Percentiles rank a stretch among this genome's conserved stretches.
These are phyloP conservation scores for Tragulus kanchil DNA, from an alignment of 2,113 vertebrate genomes.

Conservation along the genomic window DNA sequence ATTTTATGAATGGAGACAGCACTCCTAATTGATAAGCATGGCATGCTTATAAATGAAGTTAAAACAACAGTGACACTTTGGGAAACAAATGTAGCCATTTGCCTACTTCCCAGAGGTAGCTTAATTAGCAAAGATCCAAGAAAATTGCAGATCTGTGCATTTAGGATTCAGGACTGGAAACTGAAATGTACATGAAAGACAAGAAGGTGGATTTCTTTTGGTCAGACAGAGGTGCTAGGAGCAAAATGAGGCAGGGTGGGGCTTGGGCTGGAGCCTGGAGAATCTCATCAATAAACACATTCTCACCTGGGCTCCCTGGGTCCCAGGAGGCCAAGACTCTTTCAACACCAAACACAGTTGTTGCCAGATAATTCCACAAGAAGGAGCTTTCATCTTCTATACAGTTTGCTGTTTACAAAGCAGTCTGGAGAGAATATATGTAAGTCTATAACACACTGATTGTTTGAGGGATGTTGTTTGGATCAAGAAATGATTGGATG, in stretches of 20 bases:
- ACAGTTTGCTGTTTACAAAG: neutral
- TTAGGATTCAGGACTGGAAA: neutral
- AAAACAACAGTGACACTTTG: neutral
- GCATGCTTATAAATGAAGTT: neutral
- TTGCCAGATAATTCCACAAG: neutral
- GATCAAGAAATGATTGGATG: neutral
- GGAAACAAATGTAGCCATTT: neutral
- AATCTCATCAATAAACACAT: neutral
- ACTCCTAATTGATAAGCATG: conserved; percentile 22
- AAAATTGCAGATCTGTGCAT: neutral
- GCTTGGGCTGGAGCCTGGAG: neutral
- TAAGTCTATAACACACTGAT: neutral
- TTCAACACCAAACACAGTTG: neutral
- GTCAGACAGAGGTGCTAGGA: neutral
- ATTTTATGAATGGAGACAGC: conserved; percentile 37
- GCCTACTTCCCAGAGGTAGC: neutral
- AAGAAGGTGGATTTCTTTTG: conserved; percentile 21
- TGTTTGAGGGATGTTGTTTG: neutral
- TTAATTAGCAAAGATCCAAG: neutral
- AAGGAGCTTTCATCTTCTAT: neutral
- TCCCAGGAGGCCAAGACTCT: neutral
- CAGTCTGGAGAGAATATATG: neutral
- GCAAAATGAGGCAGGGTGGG: neutral
- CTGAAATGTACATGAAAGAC: neutral
- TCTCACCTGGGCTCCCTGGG: neutral